phyloP scores from a whole-genome alignment of 1,140 invertebrate genomes.

The Limonius californicus region DNA sequence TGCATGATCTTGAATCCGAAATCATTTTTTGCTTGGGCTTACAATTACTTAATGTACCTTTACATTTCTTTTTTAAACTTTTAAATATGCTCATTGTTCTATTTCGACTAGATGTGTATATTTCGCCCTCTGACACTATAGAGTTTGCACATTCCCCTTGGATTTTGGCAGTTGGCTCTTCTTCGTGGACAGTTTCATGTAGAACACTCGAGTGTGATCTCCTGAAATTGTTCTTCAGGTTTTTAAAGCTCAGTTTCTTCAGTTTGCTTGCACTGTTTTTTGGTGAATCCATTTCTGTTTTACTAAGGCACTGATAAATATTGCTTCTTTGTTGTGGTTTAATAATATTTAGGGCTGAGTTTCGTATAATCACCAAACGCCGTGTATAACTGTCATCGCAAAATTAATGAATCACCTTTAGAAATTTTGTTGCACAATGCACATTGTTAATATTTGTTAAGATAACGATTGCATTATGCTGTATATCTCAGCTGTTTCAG shows the following conservation, averaged over 20 bases:
- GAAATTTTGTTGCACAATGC: too few relatives aligned
- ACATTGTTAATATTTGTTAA: too few relatives aligned
- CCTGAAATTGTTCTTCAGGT: background rate
- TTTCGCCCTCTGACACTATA: background rate
- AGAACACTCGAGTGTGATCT: background rate
- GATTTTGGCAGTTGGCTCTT: background rate
- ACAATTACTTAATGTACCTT: slow-evolving; percentile 3
- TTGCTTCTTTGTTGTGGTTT: too few relatives aligned
- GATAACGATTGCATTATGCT: too few relatives aligned
- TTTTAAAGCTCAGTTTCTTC: slow-evolving; percentile 1
- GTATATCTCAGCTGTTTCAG: too few relatives aligned
- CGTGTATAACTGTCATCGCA: background rate
- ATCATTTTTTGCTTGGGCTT: background rate
- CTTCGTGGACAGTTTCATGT: background rate
- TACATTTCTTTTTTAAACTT: slow-evolving; percentile 5
- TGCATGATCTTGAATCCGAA: background rate
- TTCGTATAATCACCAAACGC: too few relatives aligned
- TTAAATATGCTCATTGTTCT: background rate
- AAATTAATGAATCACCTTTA: too few relatives aligned
- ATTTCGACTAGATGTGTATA: background rate
- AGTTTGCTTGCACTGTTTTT: background rate
- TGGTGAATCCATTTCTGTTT: background rate
- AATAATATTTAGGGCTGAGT: too few relatives aligned
- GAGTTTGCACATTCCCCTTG: background rate
- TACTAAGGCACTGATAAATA: too few relatives aligned